Evolutionary conservation across 2,113 vertebrate species (phyloP).

Genomic region (Ceuthmochares aereus): DNA sequence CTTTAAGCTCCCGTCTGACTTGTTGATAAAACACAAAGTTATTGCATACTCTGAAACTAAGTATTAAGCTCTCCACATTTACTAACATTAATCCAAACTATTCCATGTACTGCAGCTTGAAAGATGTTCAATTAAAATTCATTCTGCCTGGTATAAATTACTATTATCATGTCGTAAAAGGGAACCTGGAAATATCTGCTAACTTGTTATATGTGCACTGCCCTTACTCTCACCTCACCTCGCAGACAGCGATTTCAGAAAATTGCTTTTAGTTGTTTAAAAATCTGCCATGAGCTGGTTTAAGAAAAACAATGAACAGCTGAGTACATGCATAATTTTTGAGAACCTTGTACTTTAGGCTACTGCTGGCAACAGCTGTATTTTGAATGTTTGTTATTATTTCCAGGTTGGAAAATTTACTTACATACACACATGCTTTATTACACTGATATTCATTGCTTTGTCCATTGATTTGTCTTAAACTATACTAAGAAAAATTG

Average conservation of each 20-base stretch:
- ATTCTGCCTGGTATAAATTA: conserved; percentile 63
- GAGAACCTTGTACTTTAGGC: not conserved
- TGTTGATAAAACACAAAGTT: conserved; percentile 65
- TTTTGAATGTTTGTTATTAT: conserved; percentile 8
- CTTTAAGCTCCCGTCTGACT: conserved; percentile 49
- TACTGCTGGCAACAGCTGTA: not conserved
- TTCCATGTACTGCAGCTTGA: conserved; percentile 28
- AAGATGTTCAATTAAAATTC: conserved; percentile 71
- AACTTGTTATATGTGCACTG: conserved; percentile 26
- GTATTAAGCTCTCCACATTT: conserved; percentile 54
- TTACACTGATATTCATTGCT: not conserved
- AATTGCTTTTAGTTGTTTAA: conserved; percentile 63
- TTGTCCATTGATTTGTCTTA: not conserved
- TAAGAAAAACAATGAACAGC: conserved; percentile 35
- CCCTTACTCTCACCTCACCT: conserved; percentile 53
- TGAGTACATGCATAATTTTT: conserved; percentile 29
- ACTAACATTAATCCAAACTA: conserved; percentile 53
- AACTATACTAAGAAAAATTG: not conserved
- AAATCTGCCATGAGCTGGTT: conserved; percentile 44
- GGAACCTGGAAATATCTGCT: conserved; percentile 43
- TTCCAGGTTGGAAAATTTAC: not conserved
- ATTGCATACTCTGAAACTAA: conserved; percentile 36
- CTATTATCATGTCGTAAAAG: conserved; percentile 49
- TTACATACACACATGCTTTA: not conserved
- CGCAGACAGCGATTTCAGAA: conserved; percentile 47